phyloP scores from a whole-genome alignment of 2,113 vertebrate genomes.

The Cromileptes altivelis region DNA sequence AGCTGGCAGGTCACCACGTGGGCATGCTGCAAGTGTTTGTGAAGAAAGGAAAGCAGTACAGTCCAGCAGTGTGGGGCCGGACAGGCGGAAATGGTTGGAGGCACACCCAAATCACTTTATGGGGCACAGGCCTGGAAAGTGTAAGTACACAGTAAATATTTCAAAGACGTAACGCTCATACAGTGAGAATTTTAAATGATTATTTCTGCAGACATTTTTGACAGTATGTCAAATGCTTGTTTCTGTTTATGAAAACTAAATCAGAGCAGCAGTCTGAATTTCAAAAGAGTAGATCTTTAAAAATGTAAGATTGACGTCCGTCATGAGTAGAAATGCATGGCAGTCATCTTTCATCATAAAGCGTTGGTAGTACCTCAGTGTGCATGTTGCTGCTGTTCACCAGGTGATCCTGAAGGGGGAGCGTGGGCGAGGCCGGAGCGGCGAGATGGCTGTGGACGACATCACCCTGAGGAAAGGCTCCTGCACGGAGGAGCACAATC shows the following conservation, averaged over 20 bases:
- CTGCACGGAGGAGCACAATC: conserved; percentile 89
- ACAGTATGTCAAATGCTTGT: not conserved
- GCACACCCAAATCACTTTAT: conserved; percentile 90
- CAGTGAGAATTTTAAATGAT: not conserved
- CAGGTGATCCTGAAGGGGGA: conserved; percentile 97
- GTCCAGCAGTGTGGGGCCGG: conserved; percentile 92
- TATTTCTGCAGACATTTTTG: not conserved
- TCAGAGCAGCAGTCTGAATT: conserved; percentile 1
- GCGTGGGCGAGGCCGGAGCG: conserved; percentile 86
- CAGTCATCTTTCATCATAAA: not conserved
- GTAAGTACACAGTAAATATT: conserved; percentile 85
- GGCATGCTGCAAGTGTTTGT: conserved; percentile 94
- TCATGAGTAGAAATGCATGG: not conserved
- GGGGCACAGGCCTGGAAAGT: conserved; percentile 87
- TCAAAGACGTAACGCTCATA: not conserved
- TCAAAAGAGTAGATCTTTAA: not conserved
- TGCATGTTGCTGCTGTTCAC: conserved; percentile 28
- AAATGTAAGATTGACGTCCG: not conserved
- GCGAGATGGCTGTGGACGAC: conserved; percentile 94
- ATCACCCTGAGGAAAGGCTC: conserved; percentile 90
- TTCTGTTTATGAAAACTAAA: conserved; percentile 11
- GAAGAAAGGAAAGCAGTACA: conserved; percentile 86
- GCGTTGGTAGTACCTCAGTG: not conserved
- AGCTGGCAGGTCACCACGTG: conserved; percentile 89
- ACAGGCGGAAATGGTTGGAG: conserved; percentile 93